A percentile compares a stretch with the other conserved stretches of the same genome.
phyloP scores from a whole-genome alignment of 2,888 invertebrate species.

The Drosophila nr. medialis region DNA sequence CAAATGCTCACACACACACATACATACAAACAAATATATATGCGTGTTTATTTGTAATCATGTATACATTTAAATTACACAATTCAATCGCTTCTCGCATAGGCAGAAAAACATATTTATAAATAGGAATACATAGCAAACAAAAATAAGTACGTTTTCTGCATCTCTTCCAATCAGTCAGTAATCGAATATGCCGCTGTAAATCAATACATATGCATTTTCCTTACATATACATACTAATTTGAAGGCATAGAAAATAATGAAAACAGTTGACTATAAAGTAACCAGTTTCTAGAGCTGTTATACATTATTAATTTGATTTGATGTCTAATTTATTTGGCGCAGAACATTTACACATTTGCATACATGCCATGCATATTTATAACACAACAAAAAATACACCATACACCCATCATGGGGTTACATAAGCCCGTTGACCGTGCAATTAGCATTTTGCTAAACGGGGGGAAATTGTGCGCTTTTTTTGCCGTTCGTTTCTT shows the following conservation, averaged over 20 bases:
- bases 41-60: constrained; percentile 14
- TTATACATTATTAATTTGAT: constrained; percentile 21
- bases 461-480: constrained; percentile 33
- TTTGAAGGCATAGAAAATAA: neutral
- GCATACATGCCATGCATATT: constrained; percentile 26
- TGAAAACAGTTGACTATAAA: neutral
- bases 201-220: neutral
- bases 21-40: neutral
- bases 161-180: constrained; percentile 2
- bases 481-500: constrained; percentile 7
- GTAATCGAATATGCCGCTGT: neutral
- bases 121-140: constrained; percentile 25
- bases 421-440: constrained; percentile 68
- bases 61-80: constrained; percentile 36
- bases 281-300: constrained; percentile 6
- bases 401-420: constrained; percentile 17
- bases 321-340: constrained; percentile 7
- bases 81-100: constrained; percentile 23
- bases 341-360: constrained; percentile 14
- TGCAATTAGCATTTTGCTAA: constrained; percentile 57
- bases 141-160: constrained; percentile 12
- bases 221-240: no score
- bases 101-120: constrained; percentile 13
- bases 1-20: constrained; percentile 3
- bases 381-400: constrained; percentile 11